Evolutionary conservation across 2,797 vertebrate species (phyloP).

Genomic region (Silurus lanzhouensis): DNA sequence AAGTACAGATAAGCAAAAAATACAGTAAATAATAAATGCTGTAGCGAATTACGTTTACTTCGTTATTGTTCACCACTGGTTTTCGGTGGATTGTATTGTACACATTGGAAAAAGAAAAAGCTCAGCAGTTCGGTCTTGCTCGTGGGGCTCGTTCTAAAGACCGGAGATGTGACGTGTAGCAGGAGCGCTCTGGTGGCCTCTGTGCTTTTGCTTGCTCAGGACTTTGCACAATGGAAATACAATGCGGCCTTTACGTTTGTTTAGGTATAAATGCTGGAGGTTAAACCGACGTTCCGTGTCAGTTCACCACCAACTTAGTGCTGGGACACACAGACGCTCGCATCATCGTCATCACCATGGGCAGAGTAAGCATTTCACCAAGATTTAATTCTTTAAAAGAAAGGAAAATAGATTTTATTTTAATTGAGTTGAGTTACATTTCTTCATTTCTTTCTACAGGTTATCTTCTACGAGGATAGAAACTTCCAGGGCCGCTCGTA

Average conservation of each 20-base stretch:
- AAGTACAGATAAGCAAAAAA: no score
- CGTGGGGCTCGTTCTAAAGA: not conserved
- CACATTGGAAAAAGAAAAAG: not conserved
- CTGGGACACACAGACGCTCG: not conserved
- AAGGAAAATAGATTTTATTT: no score
- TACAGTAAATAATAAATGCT: no score
- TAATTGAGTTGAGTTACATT: not conserved
- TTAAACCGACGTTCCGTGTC: not conserved
- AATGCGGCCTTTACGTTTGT: not conserved
- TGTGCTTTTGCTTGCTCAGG: conserved; percentile 27
- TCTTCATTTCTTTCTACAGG: not conserved
- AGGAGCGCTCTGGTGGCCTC: not conserved
- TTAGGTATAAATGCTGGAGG: conserved; percentile 36
- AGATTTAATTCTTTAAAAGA: not conserved
- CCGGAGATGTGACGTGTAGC: not conserved
- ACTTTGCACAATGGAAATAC: conserved; percentile 27
- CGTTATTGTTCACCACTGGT: no score
- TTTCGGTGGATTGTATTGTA: not conserved
- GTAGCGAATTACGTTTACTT: no score
- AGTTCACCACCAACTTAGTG: conserved; percentile 17
- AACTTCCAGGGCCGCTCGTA: conserved; percentile 56
- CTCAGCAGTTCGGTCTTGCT: not conserved
- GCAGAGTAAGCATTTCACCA: not conserved
- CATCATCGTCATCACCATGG: not conserved
- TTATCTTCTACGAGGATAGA: conserved; percentile 45